Evolutionary conservation across 2,888 invertebrate genomes (phyloP).

Genomic region (Charanyca ferruginea): DNA sequence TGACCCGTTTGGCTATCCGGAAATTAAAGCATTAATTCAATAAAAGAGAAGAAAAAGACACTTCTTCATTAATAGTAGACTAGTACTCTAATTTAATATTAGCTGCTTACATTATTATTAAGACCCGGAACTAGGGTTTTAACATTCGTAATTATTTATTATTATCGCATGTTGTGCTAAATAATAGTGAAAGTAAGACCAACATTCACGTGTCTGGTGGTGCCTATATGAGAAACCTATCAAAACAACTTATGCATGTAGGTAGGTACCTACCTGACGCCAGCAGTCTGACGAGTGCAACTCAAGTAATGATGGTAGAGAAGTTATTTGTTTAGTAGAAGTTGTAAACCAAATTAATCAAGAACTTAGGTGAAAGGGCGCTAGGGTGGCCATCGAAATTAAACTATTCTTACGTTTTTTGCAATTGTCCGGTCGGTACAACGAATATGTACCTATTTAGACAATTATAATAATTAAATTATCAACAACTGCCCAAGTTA

Average conservation of each 20-base stretch:
- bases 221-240: slow-evolving; percentile 14
- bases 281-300: neutral
- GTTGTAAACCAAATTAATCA: neutral
- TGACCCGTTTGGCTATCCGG: neutral
- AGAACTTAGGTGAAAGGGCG: no score
- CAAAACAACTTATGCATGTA: neutral
- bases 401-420: no score
- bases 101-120: slow-evolving; percentile 1
- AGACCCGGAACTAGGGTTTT: slow-evolving; percentile 25
- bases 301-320: neutral
- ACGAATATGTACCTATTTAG: no score
- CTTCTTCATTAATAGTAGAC: neutral
- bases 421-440: no score
- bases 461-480: no score
- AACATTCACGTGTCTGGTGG: slow-evolving; percentile 12
- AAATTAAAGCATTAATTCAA: neutral
- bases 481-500: no score
- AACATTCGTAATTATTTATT: slow-evolving; percentile 29
- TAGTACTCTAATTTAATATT: neutral
- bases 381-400: no score
- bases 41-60: neutral
- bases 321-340: neutral
- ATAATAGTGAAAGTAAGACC: slow-evolving; percentile 42
- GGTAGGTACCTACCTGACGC: neutral
- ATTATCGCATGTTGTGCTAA: slow-evolving; percentile 24